A percentile compares a stretch with the other conserved stretches of the same genome.
Evolutionary conservation across 2,888 invertebrate species (phyloP).

Genomic region (Idaea aversata): DNA sequence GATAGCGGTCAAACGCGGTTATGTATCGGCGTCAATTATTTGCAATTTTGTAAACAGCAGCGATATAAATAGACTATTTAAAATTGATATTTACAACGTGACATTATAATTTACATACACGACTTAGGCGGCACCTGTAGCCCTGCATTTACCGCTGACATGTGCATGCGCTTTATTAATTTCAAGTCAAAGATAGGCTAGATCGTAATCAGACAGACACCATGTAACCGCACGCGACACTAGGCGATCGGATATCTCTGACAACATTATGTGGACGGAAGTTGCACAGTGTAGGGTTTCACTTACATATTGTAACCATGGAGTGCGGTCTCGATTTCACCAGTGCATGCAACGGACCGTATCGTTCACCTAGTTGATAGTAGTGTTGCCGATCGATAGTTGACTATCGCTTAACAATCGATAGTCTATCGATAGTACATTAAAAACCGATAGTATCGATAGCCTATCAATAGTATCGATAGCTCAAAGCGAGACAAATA

Average conservation of each 20-base stretch:
- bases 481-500: too few species aligned
- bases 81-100: too few species aligned
- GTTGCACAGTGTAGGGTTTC: slow-evolving; percentile 74
- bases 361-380: slow-evolving; percentile 49
- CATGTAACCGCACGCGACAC: slow-evolving; percentile 50
- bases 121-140: neutral
- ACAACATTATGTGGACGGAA: slow-evolving; percentile 67
- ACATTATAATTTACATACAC: neutral
- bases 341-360: slow-evolving; percentile 52
- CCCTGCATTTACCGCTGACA: slow-evolving; percentile 5
- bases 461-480: too few species aligned
- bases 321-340: slow-evolving; percentile 66
- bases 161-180: slow-evolving; percentile 15
- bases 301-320: slow-evolving; percentile 56
- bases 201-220: slow-evolving; percentile 46
- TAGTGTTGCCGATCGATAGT: too few species aligned
- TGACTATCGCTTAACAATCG: too few species aligned
- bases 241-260: slow-evolving; percentile 63
- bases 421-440: too few species aligned
- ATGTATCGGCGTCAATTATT: neutral
- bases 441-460: too few species aligned
- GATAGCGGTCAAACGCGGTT: too few species aligned
- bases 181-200: slow-evolving; percentile 33
- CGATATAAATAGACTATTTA: neutral
- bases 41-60: neutral